Evolutionary conservation across 2,113 vertebrate species (phyloP), one percentile per base, ranked within the genome.

Genomic region (Bufo gargarizans): DNA sequence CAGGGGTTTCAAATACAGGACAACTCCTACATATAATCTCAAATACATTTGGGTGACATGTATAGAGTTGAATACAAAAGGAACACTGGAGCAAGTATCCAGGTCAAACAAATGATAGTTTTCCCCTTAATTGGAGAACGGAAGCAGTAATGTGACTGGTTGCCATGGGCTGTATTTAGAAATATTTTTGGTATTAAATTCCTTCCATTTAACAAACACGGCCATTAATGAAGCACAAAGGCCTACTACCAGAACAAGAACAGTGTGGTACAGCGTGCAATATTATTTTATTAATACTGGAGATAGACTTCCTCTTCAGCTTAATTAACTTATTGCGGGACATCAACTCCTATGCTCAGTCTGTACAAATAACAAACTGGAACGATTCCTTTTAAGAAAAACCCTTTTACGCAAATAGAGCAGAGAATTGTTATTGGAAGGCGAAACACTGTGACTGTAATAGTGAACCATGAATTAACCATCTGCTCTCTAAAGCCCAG

Each of bases 321-420:
- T 53, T 83, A 67, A 83, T 65, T 82, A 65, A 67, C n/a, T 83
- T 83, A 83, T 53, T 58, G 77, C 58, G 45, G 58, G 58, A 82
- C 56, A 82, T 55, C 79, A 82, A 82, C 58, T 82, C 79, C 9
- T 10, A 22, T 20, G 59, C 19, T 82, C 67, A 82, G 67, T 82
- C 80, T n/a, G 80, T 82, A 49, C 80, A 82, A 82, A 82, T 49
- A 65, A 61, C 79, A 79, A 80, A 56, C 22, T 56, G 7, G 11
- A 65, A 82, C 10, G 13, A 10, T 47, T 82, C 19, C 43, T 49
- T 45, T 82, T 63, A 82, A 56, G 77, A 80, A 80, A 78, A 78
- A 78, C 56, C 77, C 50, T 76, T 76, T 76, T 50, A 76, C 17
- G 72, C 77, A 55, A 53, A 55, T 78, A 78, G 20, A 55, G 76